Base-by-base conservation (phyloP, 2,113 vertebrate species). In the Rana temporaria region DNA sequence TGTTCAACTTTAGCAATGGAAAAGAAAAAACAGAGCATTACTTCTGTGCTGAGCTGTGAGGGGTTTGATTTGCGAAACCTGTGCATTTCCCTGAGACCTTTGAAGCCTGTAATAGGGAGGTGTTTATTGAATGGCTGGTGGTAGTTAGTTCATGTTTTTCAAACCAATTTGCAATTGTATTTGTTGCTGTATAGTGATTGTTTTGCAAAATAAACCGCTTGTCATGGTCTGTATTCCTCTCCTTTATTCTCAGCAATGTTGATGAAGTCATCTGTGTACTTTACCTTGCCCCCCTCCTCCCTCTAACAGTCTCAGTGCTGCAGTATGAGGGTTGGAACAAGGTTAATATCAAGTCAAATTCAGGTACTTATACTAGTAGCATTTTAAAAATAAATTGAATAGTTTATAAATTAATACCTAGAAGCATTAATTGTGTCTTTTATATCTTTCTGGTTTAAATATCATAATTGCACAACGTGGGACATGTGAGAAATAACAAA, bases 101-200 rank as follows among this genome's bases (percentile, higher is more conserved):
- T 93, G 90, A 90, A 92, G 90, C 92, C 92, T 94, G 91, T 93
- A 90, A 91, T 92, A 92, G 92, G 87, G 91, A 93, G 92, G 88
- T 90, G 88, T 92, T 94, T 93, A 88, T 92, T 93, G 91, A 92
- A 92, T 94, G 94, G 90, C 92, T 94, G 93, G 90, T 94, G 92
- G 91, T 95, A 95, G 94, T 90, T 95, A 94, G 94, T 94, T 94
- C 91, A 93, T 95, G 94, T 95, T 95, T 95, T 95, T 91, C 92
- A 94, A 94, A 93, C 92, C 92, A 4, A 93, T 94, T 94, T 95
- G 94, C 92, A 94, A 86, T 93, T 94, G 94, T 95, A 94, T 94
- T 94, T 93, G 94, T 95, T 94, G 93, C 94, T 95, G 93, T 94
- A 95, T 94, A 95, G 94, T 95, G 93, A 94, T 95, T 93, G 94